A percentile compares a stretch with the other conserved stretches of the same genome.
Evolutionary conservation across 2,113 vertebrate genomes (phyloP).

Genomic region (Dicerorhinus sumatrensis): DNA sequence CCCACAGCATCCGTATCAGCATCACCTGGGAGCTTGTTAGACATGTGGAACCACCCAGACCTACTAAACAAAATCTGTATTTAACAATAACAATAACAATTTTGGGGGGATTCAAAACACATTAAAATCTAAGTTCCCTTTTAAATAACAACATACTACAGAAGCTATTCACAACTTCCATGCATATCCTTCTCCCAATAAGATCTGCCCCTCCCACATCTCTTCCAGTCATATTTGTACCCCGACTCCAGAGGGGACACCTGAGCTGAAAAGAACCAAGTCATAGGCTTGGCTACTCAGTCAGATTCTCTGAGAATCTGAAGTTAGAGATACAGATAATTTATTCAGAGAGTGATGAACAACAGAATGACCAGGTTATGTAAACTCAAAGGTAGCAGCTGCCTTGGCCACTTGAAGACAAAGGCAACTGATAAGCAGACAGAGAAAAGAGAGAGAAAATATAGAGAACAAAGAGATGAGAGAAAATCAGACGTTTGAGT

Average conservation of each 20-base stretch:
- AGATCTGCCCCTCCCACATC: background rate
- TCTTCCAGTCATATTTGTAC: background rate
- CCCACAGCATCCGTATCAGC: background rate
- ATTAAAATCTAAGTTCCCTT: background rate
- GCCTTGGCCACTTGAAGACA: background rate
- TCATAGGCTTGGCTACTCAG: background rate
- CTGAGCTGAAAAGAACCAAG: background rate
- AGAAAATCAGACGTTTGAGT: background rate
- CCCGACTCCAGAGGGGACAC: background rate
- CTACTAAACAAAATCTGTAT: background rate
- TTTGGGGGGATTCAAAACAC: background rate
- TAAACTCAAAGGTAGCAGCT: background rate
- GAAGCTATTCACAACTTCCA: background rate
- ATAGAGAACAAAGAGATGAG: background rate
- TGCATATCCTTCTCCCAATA: background rate
- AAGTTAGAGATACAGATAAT: background rate
- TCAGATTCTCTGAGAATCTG: background rate
- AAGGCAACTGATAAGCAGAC: background rate
- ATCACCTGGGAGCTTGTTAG: background rate
- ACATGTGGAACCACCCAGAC: background rate
- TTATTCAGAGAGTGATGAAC: background rate
- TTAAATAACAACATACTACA: background rate
- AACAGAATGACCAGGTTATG: background rate
- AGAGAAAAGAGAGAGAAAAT: background rate
- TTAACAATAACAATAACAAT: background rate